Evolutionary conservation across 2,888 invertebrate species (phyloP).

Genomic region (Drosophila birchii): DNA sequence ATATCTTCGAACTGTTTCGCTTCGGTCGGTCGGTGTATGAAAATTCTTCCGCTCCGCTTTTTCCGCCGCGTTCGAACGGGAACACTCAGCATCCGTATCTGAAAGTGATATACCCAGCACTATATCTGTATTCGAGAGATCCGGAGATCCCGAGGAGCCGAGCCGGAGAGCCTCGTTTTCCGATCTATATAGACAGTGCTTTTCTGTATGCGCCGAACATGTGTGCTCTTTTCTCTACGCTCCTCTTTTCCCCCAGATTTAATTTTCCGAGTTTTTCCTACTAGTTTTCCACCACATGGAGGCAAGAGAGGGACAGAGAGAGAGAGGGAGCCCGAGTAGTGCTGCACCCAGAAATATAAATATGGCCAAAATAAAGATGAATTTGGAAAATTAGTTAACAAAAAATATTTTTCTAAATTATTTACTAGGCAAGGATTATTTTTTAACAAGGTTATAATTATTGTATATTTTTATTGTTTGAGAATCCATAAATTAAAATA

Average conservation of each 20-base stretch:
- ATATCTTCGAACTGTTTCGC: slow-evolving; percentile 35
- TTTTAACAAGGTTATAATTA: no score
- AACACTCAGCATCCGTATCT: slow-evolving; percentile 72
- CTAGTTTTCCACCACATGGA: slow-evolving; percentile 1
- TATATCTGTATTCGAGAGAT: slow-evolving; percentile 28
- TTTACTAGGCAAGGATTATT: no score
- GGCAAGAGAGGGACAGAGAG: not conserved
- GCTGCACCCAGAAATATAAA: not conserved
- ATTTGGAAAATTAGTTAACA: no score
- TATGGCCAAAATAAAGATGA: not conserved
- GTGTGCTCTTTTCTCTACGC: not conserved
- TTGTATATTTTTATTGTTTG: no score
- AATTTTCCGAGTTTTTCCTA: not conserved
- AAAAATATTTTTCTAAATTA: not conserved
- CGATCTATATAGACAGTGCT: slow-evolving; percentile 11
- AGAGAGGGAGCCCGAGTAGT: slow-evolving; percentile 1
- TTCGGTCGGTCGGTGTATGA: slow-evolving; percentile 37
- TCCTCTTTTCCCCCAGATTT: not conserved
- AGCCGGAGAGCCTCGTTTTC: slow-evolving; percentile 11
- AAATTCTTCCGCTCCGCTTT: slow-evolving; percentile 57
- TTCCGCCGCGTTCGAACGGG: slow-evolving; percentile 58
- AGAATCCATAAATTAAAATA: not conserved
- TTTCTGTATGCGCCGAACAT: slow-evolving; percentile 14
- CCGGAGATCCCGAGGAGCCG: slow-evolving; percentile 7
- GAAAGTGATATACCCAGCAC: slow-evolving; percentile 60